phyloP scores from a whole-genome alignment of 2,797 vertebrate genomes.

The Columba guinea region DNA sequence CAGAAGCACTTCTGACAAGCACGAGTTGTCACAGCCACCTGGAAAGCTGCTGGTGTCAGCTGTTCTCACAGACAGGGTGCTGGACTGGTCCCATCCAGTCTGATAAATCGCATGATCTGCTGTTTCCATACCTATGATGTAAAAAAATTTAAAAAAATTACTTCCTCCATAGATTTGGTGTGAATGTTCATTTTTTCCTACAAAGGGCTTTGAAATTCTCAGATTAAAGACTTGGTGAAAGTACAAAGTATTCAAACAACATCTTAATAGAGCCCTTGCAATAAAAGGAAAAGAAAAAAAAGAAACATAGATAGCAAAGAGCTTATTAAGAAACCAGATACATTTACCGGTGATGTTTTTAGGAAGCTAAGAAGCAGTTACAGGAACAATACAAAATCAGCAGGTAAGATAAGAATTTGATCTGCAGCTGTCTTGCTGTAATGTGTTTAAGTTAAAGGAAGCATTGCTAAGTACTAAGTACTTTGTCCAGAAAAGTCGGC shows the following conservation, averaged over 20 bases:
- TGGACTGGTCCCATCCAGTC: neutral
- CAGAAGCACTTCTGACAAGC: neutral
- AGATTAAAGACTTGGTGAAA: neutral
- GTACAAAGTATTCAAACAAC: neutral
- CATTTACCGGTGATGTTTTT: neutral
- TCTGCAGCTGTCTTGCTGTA: neutral
- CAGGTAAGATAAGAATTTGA: neutral
- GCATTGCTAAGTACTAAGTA: neutral
- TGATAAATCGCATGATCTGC: neutral
- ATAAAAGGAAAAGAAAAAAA: neutral
- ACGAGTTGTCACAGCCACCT: neutral
- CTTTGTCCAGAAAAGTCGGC: neutral
- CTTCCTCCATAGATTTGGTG: neutral
- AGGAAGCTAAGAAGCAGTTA: neutral
- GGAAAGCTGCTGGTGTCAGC: neutral
- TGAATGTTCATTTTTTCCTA: neutral
- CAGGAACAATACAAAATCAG: neutral
- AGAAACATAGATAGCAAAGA: neutral
- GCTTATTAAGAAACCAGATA: neutral
- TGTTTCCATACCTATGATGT: neutral
- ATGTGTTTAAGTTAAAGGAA: neutral
- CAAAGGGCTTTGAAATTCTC: neutral
- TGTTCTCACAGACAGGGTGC: neutral
- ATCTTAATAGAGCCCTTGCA: neutral
- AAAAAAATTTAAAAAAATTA: neutral